Percentiles rank a stretch among this genome's conserved stretches.
These are phyloP conservation scores for Hexactinellida sp. DNA, from an alignment of 37 sponge, comb jelly and placozoan species.

Conservation along the genomic window DNA sequence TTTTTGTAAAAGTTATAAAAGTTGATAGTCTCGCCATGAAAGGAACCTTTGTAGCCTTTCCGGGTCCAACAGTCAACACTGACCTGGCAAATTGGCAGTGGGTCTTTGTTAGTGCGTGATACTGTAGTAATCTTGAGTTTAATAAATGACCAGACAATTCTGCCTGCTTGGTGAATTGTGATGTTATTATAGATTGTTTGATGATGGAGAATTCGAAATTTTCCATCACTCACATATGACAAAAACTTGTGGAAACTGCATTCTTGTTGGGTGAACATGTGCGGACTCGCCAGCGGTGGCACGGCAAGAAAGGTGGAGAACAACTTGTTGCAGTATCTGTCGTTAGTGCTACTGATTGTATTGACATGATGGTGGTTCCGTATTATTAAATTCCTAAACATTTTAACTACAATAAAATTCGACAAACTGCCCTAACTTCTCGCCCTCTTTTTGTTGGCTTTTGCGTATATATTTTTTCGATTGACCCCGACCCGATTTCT, in stretches of 20 bases:
- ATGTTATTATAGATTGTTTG: background rate
- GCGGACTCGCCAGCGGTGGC: background rate
- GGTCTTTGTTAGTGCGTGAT: background rate
- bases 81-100: background rate
- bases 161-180: background rate
- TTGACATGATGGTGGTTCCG: background rate
- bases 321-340: background rate
- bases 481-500: background rate
- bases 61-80: too few species aligned
- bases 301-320: background rate
- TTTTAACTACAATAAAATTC: background rate
- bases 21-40: too few species aligned
- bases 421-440: background rate
- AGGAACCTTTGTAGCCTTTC: too few species aligned
- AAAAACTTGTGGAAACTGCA: background rate
- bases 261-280: background rate
- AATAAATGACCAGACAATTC: background rate
- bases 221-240: too few species aligned
- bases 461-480: background rate
- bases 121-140: background rate
- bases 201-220: too few species aligned
- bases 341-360: background rate
- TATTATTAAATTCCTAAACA: background rate
- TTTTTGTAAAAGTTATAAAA: background rate
- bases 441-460: background rate